Conservation (phyloP, 2,888 invertebrate species). For the Papilio gigon region DNA sequence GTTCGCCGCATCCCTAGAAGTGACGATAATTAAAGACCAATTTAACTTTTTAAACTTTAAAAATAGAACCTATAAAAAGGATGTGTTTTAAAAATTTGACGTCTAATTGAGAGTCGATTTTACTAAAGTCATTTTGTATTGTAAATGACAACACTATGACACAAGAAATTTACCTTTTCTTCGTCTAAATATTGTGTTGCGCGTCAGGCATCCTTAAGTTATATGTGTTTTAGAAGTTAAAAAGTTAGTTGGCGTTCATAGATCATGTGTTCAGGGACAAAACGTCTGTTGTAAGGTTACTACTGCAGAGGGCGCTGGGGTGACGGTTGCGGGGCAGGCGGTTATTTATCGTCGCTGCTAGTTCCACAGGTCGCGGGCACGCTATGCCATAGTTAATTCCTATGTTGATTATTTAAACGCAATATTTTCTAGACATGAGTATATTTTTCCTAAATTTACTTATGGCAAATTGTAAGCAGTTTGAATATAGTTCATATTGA, state of each 20-base stretch:
- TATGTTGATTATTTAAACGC: slow-evolving; percentile 19
- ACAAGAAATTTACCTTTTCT: too few relatives aligned
- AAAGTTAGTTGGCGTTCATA: neutral
- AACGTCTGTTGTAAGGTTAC: slow-evolving; percentile 12
- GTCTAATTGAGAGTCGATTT: too few relatives aligned
- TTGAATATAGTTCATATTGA: neutral
- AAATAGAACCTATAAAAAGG: too few relatives aligned
- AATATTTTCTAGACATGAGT: neutral
- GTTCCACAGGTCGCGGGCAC: slow-evolving; percentile 28
- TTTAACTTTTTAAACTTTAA: too few relatives aligned
- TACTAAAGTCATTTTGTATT: too few relatives aligned
- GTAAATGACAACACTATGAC: too few relatives aligned
- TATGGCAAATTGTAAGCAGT: neutral
- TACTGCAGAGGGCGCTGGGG: slow-evolving; percentile 10
- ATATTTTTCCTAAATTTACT: neutral
- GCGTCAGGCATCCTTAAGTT: too few relatives aligned
- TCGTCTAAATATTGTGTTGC: too few relatives aligned
- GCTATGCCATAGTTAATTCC: slow-evolving; percentile 17
- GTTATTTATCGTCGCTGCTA: slow-evolving; percentile 30
- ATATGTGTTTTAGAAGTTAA: neutral
- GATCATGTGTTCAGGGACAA: neutral
- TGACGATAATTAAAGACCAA: too few relatives aligned
- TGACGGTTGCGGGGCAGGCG: neutral
- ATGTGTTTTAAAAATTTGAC: too few relatives aligned
- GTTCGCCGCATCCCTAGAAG: too few relatives aligned